Evolutionary conservation across 1,140 invertebrate species (phyloP), one percentile per base, ranked within the genome.

Genomic region (Pachypeltis micranthus): DNA sequence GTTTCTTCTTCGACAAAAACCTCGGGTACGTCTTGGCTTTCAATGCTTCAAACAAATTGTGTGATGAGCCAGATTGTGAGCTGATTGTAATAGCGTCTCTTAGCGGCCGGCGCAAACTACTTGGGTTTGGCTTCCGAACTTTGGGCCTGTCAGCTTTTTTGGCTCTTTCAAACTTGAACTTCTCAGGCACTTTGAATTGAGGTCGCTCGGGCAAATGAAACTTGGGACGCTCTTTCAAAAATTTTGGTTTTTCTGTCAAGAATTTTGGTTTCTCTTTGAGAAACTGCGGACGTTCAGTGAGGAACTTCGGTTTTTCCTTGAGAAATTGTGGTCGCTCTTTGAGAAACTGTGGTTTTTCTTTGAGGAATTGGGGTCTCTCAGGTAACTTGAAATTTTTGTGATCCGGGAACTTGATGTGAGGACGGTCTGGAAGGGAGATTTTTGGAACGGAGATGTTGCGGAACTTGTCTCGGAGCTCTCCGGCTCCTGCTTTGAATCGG

Each of bases 1-100:
- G 67, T 65, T 76, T 82, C 66, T 83, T 85, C 65, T 78, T 81
- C 44, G 81, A 79, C 68, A 90, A 88, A 29, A 88, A 76, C 60
- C 86, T 78, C 0, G 87, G 87, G 72, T 85, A 87, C 0, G 87
- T 89, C 66, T 81, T 81, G 63, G 86, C 85, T 70, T 83, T 80
- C 31, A 80, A 84, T 70, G 73, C 80, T 73, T 83, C 79, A 44
- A 80, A 85, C 70, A 73, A 80, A 74, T 77, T 77, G 70, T 75
- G 80, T 26, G 66, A 66, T 1, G 67, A 68, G 24, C 66, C 67
- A 23, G 63, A 55, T 2, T 24, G 56, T 1, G 55, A 44, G 7
- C 24, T 59, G 14, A 63, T 44, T 19, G 63, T 60, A 3, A 60
- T 28, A 1, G 29, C 44, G 34, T 71, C 67, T 56, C 66, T 62